These are phyloP conservation scores for Scaeva pyrastri DNA, from an alignment of 2,888 invertebrate genomes.

Conservation along the genomic window DNA sequence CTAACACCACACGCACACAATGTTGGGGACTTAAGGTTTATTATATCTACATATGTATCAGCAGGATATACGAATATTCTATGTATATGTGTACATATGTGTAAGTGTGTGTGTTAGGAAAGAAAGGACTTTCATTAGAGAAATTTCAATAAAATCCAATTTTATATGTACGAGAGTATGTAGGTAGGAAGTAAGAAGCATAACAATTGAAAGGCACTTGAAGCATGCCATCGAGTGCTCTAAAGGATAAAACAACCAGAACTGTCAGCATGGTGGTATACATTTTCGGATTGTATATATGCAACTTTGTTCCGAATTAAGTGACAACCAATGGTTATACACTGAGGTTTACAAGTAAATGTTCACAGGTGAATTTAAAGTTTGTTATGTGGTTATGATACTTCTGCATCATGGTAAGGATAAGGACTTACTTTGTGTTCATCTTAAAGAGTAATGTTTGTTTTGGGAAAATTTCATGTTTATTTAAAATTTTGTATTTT, in stretches of 20 bases:
- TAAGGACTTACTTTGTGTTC: no score
- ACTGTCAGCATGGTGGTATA: constrained; percentile 14
- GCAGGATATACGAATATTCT: no score
- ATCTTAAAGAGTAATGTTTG: no score
- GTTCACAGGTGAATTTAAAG: neutral
- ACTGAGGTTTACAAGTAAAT: constrained; percentile 1
- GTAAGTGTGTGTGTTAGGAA: no score
- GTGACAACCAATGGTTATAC: neutral
- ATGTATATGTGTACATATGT: no score
- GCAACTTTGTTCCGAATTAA: constrained; percentile 18
- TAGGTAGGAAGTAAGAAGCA: neutral
- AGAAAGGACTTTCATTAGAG: constrained; percentile 28
- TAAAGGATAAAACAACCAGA: constrained; percentile 1
- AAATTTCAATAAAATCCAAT: constrained; percentile 30
- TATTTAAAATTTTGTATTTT: no score
- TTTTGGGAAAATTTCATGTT: no score
- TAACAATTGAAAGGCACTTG: constrained; percentile 28
- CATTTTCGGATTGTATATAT: neutral
- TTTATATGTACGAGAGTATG: neutral
- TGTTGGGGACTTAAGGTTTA: neutral
- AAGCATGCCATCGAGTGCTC: neutral
- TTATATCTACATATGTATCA: no score
- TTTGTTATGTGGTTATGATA: neutral
- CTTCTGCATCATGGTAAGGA: no score
- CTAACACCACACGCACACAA: neutral